Base-by-base conservation (phyloP, 2,888 invertebrate genomes). In the Girardia tigrina region DNA sequence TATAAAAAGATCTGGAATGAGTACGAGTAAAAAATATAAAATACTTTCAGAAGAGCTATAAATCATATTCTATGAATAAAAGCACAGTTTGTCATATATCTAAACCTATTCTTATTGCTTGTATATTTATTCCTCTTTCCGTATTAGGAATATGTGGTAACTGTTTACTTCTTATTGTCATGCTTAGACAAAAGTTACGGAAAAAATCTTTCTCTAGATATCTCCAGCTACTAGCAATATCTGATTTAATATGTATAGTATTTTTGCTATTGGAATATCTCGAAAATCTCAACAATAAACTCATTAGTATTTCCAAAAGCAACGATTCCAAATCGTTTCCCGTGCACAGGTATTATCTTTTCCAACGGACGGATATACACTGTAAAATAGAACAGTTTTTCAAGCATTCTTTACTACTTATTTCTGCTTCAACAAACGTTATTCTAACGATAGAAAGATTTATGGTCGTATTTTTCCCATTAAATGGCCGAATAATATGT, bases 61-160 rank as follows among this genome's bases (percentile, higher is more conserved):
- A n/a, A n/a, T n/a, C n/a, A n/a, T n/a, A n/a, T n/a, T n/a, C n/a
- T 12, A 56, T 56, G 56, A 56, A 56, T 56, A 56, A 56, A 56
- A 56, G 4, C n/a, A 20, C n/a, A 20, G 6, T 56, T 56, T 56
- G 56, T 23, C 8, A 56, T 20, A 56, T 20, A n/a, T 56, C 56
- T n/a, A 56, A 56, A 56, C 56, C 56, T 6, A 56, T 56, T 56
- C 4, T 56, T 8, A n/a, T 56, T 56, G 56, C 56, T 2, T 56
- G 4, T 16, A n/a, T 16, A 20, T 56, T 56, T 56, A 56, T 56
- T 8, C 56, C 56, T 8, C 4, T 56, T 4, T 56, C 56, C 2
- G 4, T 56, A 56, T 12, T 56, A n/a, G 56, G 56, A 12, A 56
- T 56, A 12, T 56, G 56, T 56, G 56, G 56, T 4, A 56, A 56